Conservation (phyloP, 2,797 vertebrate genomes). For the Anas capensis region DNA sequence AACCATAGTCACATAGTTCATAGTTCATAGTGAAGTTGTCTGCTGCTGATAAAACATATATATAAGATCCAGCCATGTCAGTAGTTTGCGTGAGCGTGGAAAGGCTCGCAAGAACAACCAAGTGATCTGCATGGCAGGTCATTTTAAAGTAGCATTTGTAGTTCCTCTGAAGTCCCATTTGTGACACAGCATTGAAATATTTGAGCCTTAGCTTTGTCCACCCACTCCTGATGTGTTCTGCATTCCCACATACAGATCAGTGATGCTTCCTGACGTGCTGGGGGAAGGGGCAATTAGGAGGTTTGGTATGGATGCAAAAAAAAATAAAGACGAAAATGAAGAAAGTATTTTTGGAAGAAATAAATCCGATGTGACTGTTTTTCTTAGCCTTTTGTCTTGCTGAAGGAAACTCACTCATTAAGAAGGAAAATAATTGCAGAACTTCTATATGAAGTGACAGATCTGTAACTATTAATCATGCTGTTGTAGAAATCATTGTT, state of each 20-base stretch:
- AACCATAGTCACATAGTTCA: background rate
- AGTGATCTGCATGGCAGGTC: background rate
- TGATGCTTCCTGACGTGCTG: background rate
- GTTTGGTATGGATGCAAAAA: background rate
- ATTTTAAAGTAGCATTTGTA: background rate
- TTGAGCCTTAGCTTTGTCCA: background rate
- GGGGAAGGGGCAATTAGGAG: background rate
- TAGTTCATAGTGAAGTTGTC: background rate
- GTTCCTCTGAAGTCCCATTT: background rate
- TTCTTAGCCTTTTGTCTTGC: conserved; percentile 31
- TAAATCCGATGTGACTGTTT: background rate
- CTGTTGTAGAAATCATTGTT: conserved; percentile 33
- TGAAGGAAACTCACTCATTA: conserved; percentile 45
- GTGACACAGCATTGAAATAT: background rate
- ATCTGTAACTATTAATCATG: conserved; percentile 41
- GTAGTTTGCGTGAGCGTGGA: background rate
- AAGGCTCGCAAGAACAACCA: background rate
- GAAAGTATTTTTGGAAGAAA: background rate
- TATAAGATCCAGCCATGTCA: background rate
- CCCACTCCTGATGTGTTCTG: background rate
- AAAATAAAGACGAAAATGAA: background rate
- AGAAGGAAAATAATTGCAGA: conserved; percentile 61
- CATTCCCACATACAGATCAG: background rate
- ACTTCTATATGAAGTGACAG: conserved; percentile 40
- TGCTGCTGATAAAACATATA: background rate